Evolutionary conservation across 2,797 vertebrate species (phyloP), one percentile per base, ranked within the genome.

Genomic region (Microtus obscurus): DNA sequence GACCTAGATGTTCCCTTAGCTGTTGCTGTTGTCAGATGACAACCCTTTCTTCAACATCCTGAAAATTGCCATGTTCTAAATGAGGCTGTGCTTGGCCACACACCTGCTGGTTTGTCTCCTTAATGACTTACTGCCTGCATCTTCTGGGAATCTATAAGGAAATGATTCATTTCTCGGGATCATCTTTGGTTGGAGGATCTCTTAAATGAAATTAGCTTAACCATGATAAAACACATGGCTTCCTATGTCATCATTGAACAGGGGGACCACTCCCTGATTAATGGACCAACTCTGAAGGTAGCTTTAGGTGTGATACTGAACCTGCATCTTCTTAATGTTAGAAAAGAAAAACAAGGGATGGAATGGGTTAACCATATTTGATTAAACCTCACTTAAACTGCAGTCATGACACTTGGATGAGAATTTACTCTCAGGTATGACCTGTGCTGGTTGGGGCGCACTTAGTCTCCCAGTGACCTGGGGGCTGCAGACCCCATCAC

Each of bases 151-250:
- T 90, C 53, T 93, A 76, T 86, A 59, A 81, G 89, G 91, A 95
- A 94, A 83, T 23, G 93, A 67, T 87, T 96, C 76, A 61, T 95
- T 95, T 96, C 91, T 53, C 77, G 14, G 89, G 37, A 37, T 91
- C 86, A 56, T 96, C 34, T 77, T 29, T 67, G n/a, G n/a, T 88
- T 95, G 1, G 2, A 59, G 45, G 74, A 79, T 31, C 82, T 95
- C 51, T 89, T 94, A 93, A 91, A 31, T 59, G 25, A 51, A 87
- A 85, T 83, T 91, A 94, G 59, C n/a, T 67, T 78, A 89, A 29
- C 77, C 40, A 16, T 78, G 40, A 91, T 80, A 4, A 48, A 29
- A 71, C 76, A 61, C 45, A 53, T 37, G 27, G 69, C n/a, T 87
- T 86, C 43, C 2, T 61, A 4, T 11, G 1, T 85, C 29, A 13